Conservation (phyloP, 2,888 invertebrate genomes). For the Zygothrica quintamaculata region DNA sequence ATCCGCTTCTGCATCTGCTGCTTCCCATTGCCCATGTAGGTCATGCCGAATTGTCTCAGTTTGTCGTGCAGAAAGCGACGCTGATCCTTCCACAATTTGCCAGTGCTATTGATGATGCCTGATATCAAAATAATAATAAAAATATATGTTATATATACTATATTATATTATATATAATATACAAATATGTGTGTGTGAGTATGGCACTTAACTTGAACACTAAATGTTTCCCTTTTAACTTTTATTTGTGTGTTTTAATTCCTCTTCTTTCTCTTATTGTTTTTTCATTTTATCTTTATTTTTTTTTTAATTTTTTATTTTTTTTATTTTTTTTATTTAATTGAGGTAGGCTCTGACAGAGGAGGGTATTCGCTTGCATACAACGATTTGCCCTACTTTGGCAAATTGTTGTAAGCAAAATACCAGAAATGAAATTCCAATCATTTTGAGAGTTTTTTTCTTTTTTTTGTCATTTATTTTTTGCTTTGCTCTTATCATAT, state of each 20-base stretch:
- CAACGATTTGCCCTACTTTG: slow-evolving; percentile 58
- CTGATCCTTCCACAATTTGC: slow-evolving; percentile 95
- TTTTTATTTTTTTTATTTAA: slow-evolving; percentile 48
- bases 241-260: neutral
- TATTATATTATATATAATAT: slow-evolving; percentile 1
- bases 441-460: slow-evolving; percentile 6
- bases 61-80: slow-evolving; percentile 94
- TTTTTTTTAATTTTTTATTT: slow-evolving; percentile 22
- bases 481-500: neutral
- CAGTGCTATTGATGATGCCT: slow-evolving; percentile 96
- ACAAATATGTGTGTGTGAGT: too few relatives aligned
- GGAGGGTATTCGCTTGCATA: neutral
- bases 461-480: too few relatives aligned
- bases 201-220: too few relatives aligned
- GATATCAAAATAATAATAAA: slow-evolving; percentile 53
- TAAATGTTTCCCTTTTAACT: neutral
- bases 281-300: too few relatives aligned
- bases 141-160: neutral
- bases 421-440: slow-evolving; percentile 41
- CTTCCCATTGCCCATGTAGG: slow-evolving; percentile 92
- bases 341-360: slow-evolving; percentile 76
- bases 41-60: slow-evolving; percentile 94
- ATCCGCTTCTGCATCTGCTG: slow-evolving; percentile 93
- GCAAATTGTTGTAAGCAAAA: slow-evolving; percentile 36
- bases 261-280: too few relatives aligned